Evolutionary conservation across 2,888 invertebrate genomes (phyloP).

Genomic region (Synergus itoensis): DNA sequence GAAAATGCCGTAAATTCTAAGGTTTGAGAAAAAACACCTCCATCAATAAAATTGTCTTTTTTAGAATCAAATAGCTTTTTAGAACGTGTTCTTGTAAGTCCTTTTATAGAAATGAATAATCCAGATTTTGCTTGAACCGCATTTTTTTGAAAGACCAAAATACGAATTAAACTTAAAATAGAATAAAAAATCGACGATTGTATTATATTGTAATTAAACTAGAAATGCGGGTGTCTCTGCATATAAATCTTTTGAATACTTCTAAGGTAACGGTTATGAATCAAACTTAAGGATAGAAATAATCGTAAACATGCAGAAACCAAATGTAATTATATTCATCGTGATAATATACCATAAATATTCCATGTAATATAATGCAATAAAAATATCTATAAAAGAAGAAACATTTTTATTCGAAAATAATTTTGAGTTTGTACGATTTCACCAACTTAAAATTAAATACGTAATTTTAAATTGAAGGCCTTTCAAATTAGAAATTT

Average conservation of each 20-base stretch:
- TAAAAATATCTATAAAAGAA: conserved; percentile 57
- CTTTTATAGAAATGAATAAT: background rate
- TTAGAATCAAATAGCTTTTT: background rate
- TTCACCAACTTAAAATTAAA: background rate
- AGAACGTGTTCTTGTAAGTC: background rate
- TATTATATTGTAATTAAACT: conserved; percentile 76
- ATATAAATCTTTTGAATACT: conserved; percentile 59
- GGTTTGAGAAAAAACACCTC: background rate
- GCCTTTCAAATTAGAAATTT: too few relatives aligned
- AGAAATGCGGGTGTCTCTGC: conserved; percentile 69
- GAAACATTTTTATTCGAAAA: background rate
- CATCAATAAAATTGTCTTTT: background rate
- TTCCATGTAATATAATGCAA: conserved; percentile 73
- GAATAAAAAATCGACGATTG: conserved; percentile 54
- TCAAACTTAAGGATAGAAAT: conserved; percentile 51
- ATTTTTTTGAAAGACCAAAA: conserved; percentile 1
- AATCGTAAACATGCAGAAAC: conserved; percentile 47
- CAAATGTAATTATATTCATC: conserved; percentile 59
- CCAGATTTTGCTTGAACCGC: background rate
- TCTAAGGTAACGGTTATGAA: conserved; percentile 54
- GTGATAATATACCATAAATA: conserved; percentile 58
- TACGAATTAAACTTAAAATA: background rate
- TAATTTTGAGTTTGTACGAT: background rate
- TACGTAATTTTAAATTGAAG: too few relatives aligned
- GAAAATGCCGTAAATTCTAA: background rate